Percentiles rank a stretch among this genome's conserved stretches.
Conservation (phyloP, 1,140 invertebrate species). For the Samia ricini region DNA sequence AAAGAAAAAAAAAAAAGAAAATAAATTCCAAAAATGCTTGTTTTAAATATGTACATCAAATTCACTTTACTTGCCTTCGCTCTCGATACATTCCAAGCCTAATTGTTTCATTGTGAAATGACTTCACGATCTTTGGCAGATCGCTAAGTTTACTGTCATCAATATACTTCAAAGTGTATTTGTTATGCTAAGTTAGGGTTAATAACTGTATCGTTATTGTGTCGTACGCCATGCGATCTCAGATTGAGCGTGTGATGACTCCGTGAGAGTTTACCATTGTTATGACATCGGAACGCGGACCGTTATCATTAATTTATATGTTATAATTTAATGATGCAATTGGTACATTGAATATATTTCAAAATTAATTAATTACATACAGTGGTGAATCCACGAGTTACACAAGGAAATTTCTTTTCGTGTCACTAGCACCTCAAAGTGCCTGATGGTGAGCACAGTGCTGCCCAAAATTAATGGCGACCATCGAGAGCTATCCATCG, state of each 20-base stretch:
- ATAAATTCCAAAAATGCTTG: too few species aligned
- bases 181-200: constrained; percentile 33
- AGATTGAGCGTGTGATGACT: constrained; percentile 32
- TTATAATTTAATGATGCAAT: background rate
- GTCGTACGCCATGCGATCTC: constrained; percentile 17
- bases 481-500: too few species aligned
- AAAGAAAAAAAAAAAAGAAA: too few species aligned
- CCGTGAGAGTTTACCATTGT: constrained; percentile 32
- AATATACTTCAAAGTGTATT: constrained; percentile 41
- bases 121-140: constrained; percentile 33
- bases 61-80: too few species aligned
- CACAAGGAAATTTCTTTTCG: too few species aligned
- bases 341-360: too few species aligned
- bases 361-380: too few species aligned
- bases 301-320: background rate
- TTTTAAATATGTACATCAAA: too few species aligned
- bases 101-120: constrained; percentile 27
- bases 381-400: too few species aligned
- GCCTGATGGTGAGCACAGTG: too few species aligned
- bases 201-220: constrained; percentile 37
- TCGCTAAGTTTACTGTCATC: constrained; percentile 31
- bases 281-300: constrained; percentile 22
- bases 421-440: too few species aligned
- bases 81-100: constrained; percentile 17
- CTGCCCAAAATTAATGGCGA: too few species aligned